phyloP scores from a whole-genome alignment of 1,140 invertebrate genomes.

The Lysiphlebus fabarum region DNA sequence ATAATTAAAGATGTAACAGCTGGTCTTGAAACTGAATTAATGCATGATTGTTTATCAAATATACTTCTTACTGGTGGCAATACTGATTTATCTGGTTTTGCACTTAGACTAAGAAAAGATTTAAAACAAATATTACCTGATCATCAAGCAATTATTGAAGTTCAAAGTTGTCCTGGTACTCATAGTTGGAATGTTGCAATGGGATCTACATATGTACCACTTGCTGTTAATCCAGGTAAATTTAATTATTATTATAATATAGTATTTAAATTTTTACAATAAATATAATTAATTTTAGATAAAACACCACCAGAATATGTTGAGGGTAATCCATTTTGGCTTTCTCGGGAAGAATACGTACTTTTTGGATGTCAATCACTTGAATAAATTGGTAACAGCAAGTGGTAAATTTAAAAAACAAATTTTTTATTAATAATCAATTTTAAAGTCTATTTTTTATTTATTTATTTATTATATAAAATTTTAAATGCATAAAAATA shows the following conservation, averaged over 20 bases:
- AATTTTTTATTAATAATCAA: too few relatives aligned
- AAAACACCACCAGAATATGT: constrained; percentile 51
- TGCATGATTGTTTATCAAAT: constrained; percentile 52
- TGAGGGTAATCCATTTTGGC: constrained; percentile 53
- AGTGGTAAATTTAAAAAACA: too few relatives aligned
- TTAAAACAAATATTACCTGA: constrained; percentile 51
- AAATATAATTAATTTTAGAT: constrained; percentile 36
- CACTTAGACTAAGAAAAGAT: constrained; percentile 51
- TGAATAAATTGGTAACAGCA: constrained; percentile 30
- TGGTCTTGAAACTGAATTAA: constrained; percentile 47
- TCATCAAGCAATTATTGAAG: constrained; percentile 50
- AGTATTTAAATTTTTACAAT: not conserved
- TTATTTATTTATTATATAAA: too few relatives aligned
- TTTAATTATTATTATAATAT: constrained; percentile 4
- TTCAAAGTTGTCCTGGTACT: constrained; percentile 50
- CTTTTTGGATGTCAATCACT: constrained; percentile 55
- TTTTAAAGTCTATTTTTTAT: too few relatives aligned
- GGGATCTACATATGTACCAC: constrained; percentile 54
- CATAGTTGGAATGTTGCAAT: constrained; percentile 56
- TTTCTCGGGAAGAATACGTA: constrained; percentile 56
- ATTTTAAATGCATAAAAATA: too few relatives aligned
- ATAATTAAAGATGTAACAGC: constrained; percentile 52
- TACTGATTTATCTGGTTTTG: constrained; percentile 54
- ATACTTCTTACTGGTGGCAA: constrained; percentile 58
- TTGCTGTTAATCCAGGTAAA: constrained; percentile 51